A percentile compares a stretch with the other conserved stretches of the same genome.
Conservation (phyloP, 2,888 invertebrate species). For the Amorpha juglandis region DNA sequence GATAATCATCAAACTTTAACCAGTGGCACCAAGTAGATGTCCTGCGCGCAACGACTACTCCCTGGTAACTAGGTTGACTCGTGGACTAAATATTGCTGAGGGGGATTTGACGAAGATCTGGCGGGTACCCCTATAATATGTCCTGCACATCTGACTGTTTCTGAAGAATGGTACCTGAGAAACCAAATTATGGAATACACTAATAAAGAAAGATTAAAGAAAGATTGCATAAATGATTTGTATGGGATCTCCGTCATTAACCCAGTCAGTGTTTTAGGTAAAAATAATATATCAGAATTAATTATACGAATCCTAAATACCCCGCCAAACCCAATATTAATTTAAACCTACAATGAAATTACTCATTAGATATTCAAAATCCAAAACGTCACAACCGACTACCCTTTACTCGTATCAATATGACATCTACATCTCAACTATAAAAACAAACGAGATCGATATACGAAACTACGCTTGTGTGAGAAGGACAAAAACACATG, state of each 20-base stretch:
- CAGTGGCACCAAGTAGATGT: no score
- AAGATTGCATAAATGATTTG: no score
- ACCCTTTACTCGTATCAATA: slow-evolving; percentile 47
- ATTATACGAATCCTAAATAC: not conserved
- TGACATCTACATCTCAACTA: slow-evolving; percentile 32
- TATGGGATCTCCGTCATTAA: not conserved
- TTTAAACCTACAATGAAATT: not conserved
- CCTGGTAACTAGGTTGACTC: no score
- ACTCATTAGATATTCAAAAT: not conserved
- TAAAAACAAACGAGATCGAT: slow-evolving; percentile 17
- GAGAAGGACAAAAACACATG: slow-evolving; percentile 43
- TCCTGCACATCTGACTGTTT: no score
- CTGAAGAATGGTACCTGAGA: no score
- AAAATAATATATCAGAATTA: not conserved
- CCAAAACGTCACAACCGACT: slow-evolving; percentile 34
- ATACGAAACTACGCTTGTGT: slow-evolving; percentile 29
- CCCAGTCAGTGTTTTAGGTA: not conserved
- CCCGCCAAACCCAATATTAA: not conserved
- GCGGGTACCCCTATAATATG: no score
- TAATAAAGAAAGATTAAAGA: no score
- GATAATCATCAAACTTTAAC: no score
- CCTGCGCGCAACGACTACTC: no score
- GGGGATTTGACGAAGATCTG: no score
- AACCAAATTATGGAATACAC: no score
- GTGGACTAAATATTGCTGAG: no score